Evolutionary conservation across 2,888 invertebrate genomes (phyloP).

Genomic region (Bugulina stolonifera): DNA sequence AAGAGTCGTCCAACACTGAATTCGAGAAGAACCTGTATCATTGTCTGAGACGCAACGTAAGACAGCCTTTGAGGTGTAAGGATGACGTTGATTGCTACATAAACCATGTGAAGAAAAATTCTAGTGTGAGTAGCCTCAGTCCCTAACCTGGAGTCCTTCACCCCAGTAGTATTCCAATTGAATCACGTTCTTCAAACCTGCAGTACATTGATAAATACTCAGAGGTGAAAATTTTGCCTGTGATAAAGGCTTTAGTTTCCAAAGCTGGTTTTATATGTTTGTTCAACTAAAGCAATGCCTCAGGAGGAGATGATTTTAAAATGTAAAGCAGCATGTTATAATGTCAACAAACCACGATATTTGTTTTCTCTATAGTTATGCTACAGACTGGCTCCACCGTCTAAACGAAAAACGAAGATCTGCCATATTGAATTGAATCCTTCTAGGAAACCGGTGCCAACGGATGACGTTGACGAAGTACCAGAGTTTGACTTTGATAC

Average conservation of each 20-base stretch:
- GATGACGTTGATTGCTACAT: not conserved
- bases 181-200: not conserved
- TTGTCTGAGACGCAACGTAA: not conserved
- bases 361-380: not conserved
- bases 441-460: not conserved
- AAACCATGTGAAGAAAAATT: not conserved
- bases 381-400: not conserved
- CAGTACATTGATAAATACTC: no score
- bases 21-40: not conserved
- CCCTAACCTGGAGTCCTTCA: not conserved
- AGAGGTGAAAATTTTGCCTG: no score
- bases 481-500: not conserved
- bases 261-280: no score
- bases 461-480: not conserved
- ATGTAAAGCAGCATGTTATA: no score
- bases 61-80: not conserved
- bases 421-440: not conserved
- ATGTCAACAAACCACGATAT: no score
- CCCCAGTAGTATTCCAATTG: not conserved
- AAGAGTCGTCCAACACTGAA: not conserved
- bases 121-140: slow-evolving; percentile 9
- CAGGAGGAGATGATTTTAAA: no score
- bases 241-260: no score
- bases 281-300: no score
- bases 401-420: not conserved